Conservation (phyloP, 2,888 invertebrate genomes). For the Baronia brevicornis region DNA sequence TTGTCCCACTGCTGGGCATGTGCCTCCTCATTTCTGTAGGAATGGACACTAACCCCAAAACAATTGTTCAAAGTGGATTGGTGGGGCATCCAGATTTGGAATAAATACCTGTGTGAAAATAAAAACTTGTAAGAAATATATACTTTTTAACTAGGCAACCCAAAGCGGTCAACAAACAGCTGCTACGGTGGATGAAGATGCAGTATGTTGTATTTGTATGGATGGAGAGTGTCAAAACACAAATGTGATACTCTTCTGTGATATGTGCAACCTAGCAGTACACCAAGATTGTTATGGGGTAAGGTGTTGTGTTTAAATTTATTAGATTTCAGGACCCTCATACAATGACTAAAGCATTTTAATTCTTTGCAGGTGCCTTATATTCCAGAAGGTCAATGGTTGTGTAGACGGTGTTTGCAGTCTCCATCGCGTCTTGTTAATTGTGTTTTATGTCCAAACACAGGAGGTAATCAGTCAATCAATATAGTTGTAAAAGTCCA, state of each 20-base stretch:
- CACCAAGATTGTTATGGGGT: conserved; percentile 99
- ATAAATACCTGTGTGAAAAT: too few relatives aligned
- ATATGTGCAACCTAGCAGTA: conserved; percentile 99
- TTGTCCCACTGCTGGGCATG: too few relatives aligned
- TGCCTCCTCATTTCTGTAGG: too few relatives aligned
- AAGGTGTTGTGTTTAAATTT: conserved; percentile 7
- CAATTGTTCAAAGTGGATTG: too few relatives aligned
- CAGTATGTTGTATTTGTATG: conserved; percentile 98
- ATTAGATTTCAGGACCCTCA: too few relatives aligned
- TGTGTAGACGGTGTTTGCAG: conserved; percentile 95
- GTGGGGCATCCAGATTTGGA: too few relatives aligned
- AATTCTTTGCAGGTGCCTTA: conserved; percentile 80
- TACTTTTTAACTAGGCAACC: conserved; percentile 64
- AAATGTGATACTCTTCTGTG: conserved; percentile 98
- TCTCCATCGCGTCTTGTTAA: conserved; percentile 97
- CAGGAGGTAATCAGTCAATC: conserved; percentile 84
- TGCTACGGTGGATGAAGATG: conserved; percentile 95
- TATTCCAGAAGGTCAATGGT: conserved; percentile 98
- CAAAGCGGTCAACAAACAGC: conserved; percentile 81
- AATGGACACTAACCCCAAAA: too few relatives aligned
- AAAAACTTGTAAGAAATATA: too few relatives aligned
- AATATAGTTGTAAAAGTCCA: conserved; percentile 1
- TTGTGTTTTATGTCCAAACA: conserved; percentile 98
- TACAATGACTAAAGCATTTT: too few relatives aligned
- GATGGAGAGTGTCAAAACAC: conserved; percentile 99